phyloP scores from a whole-genome alignment of 2,113 vertebrate species.

The Epinephelus cyanopodus region DNA sequence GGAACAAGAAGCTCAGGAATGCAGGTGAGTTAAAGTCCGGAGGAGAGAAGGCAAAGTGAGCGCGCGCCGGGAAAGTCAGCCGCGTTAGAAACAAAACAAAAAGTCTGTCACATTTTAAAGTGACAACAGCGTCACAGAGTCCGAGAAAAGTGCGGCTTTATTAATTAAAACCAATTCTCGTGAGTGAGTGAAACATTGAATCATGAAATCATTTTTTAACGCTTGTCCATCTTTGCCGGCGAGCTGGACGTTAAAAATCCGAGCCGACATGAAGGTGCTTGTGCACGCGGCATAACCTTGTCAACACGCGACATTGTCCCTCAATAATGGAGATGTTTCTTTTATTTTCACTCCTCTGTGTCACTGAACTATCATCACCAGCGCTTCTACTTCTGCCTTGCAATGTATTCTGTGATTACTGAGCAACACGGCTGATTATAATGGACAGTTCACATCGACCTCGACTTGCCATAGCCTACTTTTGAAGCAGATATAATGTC shows the following conservation, averaged over 20 bases:
- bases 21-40: constrained; percentile 81
- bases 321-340: fast-evolving
- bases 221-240: not conserved
- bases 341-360: not conserved
- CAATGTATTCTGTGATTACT: not conserved
- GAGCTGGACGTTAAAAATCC: not conserved
- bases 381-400: fast-evolving
- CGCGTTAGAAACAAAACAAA: constrained; percentile 22
- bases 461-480: constrained; percentile 34
- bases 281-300: not conserved
- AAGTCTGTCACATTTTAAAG: constrained; percentile 13
- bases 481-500: constrained; percentile 57
- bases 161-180: not conserved
- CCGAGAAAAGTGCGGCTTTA: not conserved
- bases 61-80: not conserved
- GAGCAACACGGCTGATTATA: not conserved
- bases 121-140: not conserved
- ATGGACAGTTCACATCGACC: constrained; percentile 24
- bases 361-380: not conserved
- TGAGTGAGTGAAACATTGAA: not conserved
- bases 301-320: not conserved
- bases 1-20: constrained; percentile 95
- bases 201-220: not conserved
- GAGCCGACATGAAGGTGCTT: not conserved
- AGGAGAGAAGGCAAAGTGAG: not conserved